Evolutionary conservation across 64 coral and sea anemone genomes (phyloP), one percentile per base, ranked within the genome.

Genomic region (Trachythela sp.): DNA sequence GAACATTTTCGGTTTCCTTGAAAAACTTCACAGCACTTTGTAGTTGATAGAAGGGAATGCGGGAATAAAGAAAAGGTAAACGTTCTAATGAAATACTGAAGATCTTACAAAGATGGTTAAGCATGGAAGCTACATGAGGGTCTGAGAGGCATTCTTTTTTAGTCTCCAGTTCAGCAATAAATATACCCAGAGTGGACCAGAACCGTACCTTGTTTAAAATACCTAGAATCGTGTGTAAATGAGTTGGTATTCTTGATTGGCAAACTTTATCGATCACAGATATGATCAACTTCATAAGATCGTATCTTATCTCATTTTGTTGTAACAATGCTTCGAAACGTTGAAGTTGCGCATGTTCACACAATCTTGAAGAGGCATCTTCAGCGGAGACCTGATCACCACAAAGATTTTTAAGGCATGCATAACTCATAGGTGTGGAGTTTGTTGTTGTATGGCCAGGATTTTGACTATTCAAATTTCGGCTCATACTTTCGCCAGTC

Each of bases 191-290:
- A 37, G 20, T 80, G 20, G 1, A 10, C 33, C 26, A 80, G 30
- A 80, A 80, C 13, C 2, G 8, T 22, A 36, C 33, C 30, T 80
- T 80, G 15, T 80, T 39, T 30, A 80, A 39, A 35, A 80, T 35
- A 37, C 33, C 75, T 34, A 80, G 75, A 39, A 80, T 39, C 7
- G 31, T 80, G 33, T 37, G 20, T 2, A 39, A 35, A 80, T 37
- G 75, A 39, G 27, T 80, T 80, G 31, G 33, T 80, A 39, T 80
- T 37, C 75, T 35, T 35, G 75, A 80, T 2, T 22, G 75, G 20
- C 31, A 80, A 39, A 80, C 75, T 80, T 80, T 80, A 15, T 80
- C 75, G 75, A 80, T 0, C 13, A 80, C 33, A 29, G 75, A 80
- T 34, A 80, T 80, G 10, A 80, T 80, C 20, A 80, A 39, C 9